Evolutionary conservation across 1,140 invertebrate species (phyloP), one percentile per base, ranked within the genome.

Genomic region (Cydia splendana): DNA sequence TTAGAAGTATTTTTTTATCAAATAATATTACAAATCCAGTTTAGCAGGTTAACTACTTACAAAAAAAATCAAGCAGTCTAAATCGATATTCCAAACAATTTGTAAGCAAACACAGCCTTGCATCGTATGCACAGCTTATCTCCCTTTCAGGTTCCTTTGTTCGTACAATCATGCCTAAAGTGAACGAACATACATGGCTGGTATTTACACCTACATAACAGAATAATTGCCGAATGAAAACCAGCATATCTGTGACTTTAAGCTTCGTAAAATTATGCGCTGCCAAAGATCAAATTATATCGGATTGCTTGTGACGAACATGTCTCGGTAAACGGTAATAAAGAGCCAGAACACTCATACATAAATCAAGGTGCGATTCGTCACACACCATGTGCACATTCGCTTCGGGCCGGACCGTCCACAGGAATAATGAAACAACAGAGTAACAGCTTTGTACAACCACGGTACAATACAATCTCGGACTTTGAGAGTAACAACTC

Each of bases 381-480:
- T 77, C 80, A 79, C 78, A 78, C 80, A 65, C 76, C 76, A 67
- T 74, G 78, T 76, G 77, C 75, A 34, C 75, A 85, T 85, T 82
- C 78, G 81, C 77, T 79, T 28, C 82, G 77, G 67, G 34, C 76
- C 77, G 76, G 80, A 71, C 57, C 57, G 57, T 24, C 20, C 57
- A 62, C 18, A 62, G 57, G 57, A 57, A 24, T 62, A 62, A 24
- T 18, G 57, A 62, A 12, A 24, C 10, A 24, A 24, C 57, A 62
- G 57, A 62, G 57, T 20, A 12, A 24, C 57, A 10, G n/a, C 12
- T 62, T 24, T 7, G n/a, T 57, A 57, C 53, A 18, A 18, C n/a
- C 53, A 57, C 6, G 4, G 48, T 48, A 48, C 15, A 15, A 12
- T 15, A 48, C n/a, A 53, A 6, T 53, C 51, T 53, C 45, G 45